phyloP scores from a whole-genome alignment of 2,113 vertebrate genomes.

The Phyllostomus hastatus region DNA sequence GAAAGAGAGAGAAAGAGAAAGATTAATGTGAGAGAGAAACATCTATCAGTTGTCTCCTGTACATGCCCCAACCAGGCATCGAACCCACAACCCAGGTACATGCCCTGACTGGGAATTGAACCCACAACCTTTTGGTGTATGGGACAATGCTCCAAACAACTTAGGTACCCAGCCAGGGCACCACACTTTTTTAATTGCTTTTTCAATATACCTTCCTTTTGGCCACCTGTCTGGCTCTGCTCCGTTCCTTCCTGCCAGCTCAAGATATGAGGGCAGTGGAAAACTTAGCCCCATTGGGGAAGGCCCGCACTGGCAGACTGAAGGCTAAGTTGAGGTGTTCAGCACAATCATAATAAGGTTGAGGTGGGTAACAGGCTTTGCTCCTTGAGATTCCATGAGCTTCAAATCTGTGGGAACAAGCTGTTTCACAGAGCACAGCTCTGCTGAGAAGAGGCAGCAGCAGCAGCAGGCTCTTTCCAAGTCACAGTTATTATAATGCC shows the following conservation, averaged over 20 bases:
- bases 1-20: too few relatives aligned
- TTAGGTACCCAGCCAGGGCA: too few relatives aligned
- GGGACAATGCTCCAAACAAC: too few relatives aligned
- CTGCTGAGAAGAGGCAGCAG: conserved; percentile 10
- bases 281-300: neutral
- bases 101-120: too few relatives aligned
- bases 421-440: conserved; percentile 8
- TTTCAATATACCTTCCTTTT: neutral
- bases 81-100: too few relatives aligned
- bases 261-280: neutral
- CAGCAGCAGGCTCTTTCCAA: conserved; percentile 33
- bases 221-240: neutral
- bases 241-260: neutral
- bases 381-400: neutral
- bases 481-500: neutral
- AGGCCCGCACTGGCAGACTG: neutral
- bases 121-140: too few relatives aligned
- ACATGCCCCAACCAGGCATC: too few relatives aligned
- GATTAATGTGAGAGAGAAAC: too few relatives aligned
- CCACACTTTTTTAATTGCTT: neutral
- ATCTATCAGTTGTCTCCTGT: too few relatives aligned
- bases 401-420: neutral
- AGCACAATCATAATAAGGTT: neutral
- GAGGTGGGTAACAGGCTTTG: neutral
- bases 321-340: neutral